A percentile compares a stretch with the other conserved stretches of the same genome.
Conservation (phyloP, 2,888 invertebrate species). For the Meteorus colon region DNA sequence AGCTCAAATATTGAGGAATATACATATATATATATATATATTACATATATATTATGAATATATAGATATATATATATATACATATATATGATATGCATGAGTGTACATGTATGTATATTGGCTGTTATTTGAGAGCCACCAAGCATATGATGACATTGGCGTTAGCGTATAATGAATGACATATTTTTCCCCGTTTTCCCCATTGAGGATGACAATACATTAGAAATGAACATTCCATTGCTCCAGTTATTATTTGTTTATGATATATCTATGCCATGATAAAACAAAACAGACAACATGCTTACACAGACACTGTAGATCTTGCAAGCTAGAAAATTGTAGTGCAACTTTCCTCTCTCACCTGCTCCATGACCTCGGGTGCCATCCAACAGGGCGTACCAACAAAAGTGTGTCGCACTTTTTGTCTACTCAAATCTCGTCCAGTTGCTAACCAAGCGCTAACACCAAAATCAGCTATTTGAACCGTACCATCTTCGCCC, state of each 20-base stretch:
- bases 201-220: not conserved
- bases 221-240: not conserved
- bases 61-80: not conserved
- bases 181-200: not conserved
- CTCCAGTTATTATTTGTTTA: not conserved
- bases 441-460: constrained; percentile 98
- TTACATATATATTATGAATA: not conserved
- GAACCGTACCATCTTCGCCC: constrained; percentile 97
- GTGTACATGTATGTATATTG: not conserved
- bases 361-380: constrained; percentile 99
- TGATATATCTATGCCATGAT: not conserved
- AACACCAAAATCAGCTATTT: constrained; percentile 99
- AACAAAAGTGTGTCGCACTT: constrained; percentile 97
- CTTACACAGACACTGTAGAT: constrained; percentile 53
- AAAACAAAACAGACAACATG: constrained; percentile 18
- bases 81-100: no score
- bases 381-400: constrained; percentile 99
- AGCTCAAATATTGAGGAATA: constrained; percentile 15
- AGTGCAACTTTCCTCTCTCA: constrained; percentile 75
- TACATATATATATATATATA: not conserved
- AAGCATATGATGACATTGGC: not conserved
- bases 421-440: constrained; percentile 93
- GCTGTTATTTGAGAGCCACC: constrained; percentile 8
- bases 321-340: constrained; percentile 71
- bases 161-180: not conserved